Evolutionary conservation across 2,113 vertebrate genomes (phyloP).

Genomic region (Macrotis lagotis): DNA sequence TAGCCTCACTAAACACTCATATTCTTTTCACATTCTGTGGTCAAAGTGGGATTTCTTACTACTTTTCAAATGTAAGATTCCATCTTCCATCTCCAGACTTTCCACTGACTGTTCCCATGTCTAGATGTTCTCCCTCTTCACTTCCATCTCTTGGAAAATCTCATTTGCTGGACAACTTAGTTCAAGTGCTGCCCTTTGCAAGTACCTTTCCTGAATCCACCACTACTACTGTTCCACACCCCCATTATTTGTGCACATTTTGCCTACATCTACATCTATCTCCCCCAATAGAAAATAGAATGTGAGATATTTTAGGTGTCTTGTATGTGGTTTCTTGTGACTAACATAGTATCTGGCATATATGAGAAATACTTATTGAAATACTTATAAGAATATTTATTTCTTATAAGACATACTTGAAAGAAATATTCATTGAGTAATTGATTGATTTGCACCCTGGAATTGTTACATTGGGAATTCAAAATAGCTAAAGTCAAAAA

Average conservation of each 20-base stretch:
- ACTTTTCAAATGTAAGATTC: neutral
- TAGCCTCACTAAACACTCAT: neutral
- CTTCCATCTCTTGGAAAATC: neutral
- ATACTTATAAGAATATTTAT: too few relatives aligned
- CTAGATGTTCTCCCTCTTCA: neutral
- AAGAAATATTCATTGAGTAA: neutral
- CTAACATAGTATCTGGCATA: neutral
- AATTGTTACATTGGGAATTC: neutral
- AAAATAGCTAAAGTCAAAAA: neutral
- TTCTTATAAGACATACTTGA: too few relatives aligned
- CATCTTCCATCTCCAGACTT: neutral
- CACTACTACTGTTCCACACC: neutral
- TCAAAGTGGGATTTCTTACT: neutral
- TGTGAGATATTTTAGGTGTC: neutral
- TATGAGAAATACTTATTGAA: neutral
- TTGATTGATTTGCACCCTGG: neutral
- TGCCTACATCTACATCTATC: neutral
- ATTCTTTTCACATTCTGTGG: neutral
- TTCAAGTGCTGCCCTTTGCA: neutral
- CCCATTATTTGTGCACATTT: neutral
- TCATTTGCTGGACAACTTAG: neutral
- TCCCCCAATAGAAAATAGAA: neutral
- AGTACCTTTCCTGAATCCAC: neutral
- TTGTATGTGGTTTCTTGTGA: neutral
- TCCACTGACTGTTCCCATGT: neutral